Evolutionary conservation across 2,113 vertebrate species (phyloP).

Genomic region (Salvelinus sp.): DNA sequence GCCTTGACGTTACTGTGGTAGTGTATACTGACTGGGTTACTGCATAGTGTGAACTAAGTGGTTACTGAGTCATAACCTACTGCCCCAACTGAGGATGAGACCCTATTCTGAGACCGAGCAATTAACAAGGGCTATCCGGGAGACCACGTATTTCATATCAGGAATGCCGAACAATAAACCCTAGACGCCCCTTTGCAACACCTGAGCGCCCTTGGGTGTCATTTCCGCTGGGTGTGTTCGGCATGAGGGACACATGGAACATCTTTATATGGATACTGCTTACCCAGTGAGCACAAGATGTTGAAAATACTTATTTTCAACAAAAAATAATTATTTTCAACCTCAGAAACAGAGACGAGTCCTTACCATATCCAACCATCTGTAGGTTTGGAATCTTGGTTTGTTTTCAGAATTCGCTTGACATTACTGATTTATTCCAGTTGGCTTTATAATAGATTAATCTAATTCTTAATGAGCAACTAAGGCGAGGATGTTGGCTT

Average conservation of each 20-base stretch:
- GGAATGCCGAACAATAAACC: constrained; percentile 61
- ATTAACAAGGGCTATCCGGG: constrained; percentile 44
- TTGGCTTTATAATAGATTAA: background rate
- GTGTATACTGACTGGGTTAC: too few relatives aligned
- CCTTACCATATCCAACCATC: too few relatives aligned
- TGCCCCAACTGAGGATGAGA: constrained; percentile 15
- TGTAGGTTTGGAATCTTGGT: too few relatives aligned
- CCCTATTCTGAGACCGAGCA: constrained; percentile 48
- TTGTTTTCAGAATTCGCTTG: background rate
- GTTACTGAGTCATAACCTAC: background rate
- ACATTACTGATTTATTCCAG: background rate
- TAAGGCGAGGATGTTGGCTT: too few relatives aligned
- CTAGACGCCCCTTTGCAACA: constrained; percentile 30
- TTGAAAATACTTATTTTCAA: too few relatives aligned
- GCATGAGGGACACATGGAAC: background rate
- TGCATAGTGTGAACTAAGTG: background rate
- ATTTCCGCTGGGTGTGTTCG: constrained; percentile 38
- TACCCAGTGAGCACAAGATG: background rate
- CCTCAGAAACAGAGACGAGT: too few relatives aligned
- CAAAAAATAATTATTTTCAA: too few relatives aligned
- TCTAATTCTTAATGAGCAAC: background rate
- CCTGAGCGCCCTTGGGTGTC: constrained; percentile 43
- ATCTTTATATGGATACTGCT: background rate
- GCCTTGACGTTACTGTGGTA: too few relatives aligned
- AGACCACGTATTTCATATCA: constrained; percentile 50